Evolutionary conservation across 2,797 vertebrate species (phyloP).

Genomic region (Lagorchestes hirsutus): DNA sequence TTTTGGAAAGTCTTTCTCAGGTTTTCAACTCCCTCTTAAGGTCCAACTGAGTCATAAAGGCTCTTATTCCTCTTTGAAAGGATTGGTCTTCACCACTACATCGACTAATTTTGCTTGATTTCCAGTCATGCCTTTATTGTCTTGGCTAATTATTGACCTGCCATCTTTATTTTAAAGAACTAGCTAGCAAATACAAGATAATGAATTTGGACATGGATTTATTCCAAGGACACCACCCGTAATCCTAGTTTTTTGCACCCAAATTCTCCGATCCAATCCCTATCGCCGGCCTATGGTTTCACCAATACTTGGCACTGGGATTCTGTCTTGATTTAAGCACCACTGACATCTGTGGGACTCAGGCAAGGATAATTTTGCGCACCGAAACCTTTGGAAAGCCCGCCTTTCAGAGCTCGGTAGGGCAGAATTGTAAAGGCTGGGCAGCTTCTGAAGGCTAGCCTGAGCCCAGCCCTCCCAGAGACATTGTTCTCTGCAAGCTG

Average conservation of each 20-base stretch:
- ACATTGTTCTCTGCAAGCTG: slow-evolving; percentile 31
- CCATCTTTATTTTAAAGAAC: slow-evolving; percentile 61
- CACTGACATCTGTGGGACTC: neutral
- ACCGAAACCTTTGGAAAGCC: slow-evolving; percentile 9
- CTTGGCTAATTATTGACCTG: slow-evolving; percentile 33
- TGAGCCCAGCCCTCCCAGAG: slow-evolving; percentile 2
- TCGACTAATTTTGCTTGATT: neutral
- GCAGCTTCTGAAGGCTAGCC: neutral
- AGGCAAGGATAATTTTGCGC: slow-evolving; percentile 1
- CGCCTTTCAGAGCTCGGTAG: slow-evolving; percentile 13
- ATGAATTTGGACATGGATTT: slow-evolving; percentile 58
- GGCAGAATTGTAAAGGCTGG: neutral
- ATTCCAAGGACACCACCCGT: neutral
- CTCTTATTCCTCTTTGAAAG: slow-evolving; percentile 34
- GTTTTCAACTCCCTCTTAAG: slow-evolving; percentile 5
- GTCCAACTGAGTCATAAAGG: slow-evolving; percentile 28
- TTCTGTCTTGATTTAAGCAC: slow-evolving; percentile 30
- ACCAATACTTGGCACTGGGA: slow-evolving; percentile 27
- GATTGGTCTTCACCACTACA: neutral
- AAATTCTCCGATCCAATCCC: neutral
- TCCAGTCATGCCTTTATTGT: slow-evolving; percentile 22
- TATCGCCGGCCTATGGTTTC: neutral
- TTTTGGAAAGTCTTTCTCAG: slow-evolving; percentile 29
- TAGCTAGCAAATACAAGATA: neutral
- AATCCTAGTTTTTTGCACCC: slow-evolving; percentile 15